Conservation (phyloP, 1,140 invertebrate genomes). For the Archegozetes longisetosus region DNA sequence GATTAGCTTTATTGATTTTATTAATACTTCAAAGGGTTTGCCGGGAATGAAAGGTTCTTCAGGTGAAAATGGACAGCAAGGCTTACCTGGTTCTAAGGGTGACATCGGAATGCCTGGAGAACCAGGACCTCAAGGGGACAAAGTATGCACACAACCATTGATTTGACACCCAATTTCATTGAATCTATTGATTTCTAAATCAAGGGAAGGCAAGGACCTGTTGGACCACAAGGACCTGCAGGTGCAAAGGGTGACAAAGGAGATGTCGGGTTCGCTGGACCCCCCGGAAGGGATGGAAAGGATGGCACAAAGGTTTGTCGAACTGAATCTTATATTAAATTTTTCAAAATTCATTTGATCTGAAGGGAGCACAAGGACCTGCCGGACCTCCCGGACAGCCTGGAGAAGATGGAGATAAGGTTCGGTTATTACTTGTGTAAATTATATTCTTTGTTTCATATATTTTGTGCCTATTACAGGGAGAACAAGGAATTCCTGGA, state of each 20-base stretch:
- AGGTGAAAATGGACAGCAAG: too few relatives aligned
- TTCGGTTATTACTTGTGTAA: too few relatives aligned
- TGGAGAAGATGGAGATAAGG: conserved; percentile 47
- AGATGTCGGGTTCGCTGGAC: background rate
- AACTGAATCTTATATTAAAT: too few relatives aligned
- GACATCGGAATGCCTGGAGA: conserved; percentile 6
- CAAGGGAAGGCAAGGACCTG: background rate
- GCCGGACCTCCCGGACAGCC: conserved; percentile 47
- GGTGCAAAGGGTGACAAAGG: conserved; percentile 2
- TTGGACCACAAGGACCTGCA: background rate
- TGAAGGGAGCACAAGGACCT: conserved; percentile 52
- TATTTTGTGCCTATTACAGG: too few relatives aligned
- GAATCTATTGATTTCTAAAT: background rate
- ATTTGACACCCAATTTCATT: background rate
- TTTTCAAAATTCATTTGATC: too few relatives aligned
- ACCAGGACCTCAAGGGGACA: conserved; percentile 15
- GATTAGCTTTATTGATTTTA: too few relatives aligned
- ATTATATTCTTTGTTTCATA: too few relatives aligned
- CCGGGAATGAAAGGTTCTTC: too few relatives aligned
- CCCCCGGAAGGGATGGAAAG: background rate
- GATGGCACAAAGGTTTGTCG: too few relatives aligned
- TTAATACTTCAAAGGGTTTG: too few relatives aligned
- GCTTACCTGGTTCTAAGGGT: conserved; percentile 15
- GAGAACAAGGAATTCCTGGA: conserved; percentile 28
- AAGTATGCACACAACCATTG: too few relatives aligned